Evolutionary conservation across 2,797 vertebrate species (phyloP), one percentile per base, ranked within the genome.

Genomic region (Pygocentrus nattereri): DNA sequence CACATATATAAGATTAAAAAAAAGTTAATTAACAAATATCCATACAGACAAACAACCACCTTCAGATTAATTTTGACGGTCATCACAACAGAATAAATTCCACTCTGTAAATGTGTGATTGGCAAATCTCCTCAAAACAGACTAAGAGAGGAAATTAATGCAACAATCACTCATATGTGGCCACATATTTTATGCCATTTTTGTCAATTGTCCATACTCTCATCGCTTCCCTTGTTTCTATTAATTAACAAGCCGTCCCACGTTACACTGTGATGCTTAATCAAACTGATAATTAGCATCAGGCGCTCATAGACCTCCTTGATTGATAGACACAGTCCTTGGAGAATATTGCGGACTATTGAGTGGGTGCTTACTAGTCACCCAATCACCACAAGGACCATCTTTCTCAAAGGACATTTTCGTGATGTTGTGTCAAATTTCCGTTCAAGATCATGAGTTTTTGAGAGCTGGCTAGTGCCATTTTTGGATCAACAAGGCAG

Each of bases 191-290:
- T 70, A 85, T 68, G 41, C 72, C 64, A 61, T 54, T 68, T 62
- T 79, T 62, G 50, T 69, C 76, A 82, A 38, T 81, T 74, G 84
- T 82, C 82, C 44, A 74, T 85, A 84, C 88, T 81, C 84, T 88
- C 84, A 89, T 82, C 83, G 74, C 86, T 85, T 87, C 83, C 87
- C 86, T 82, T 88, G 82, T 86, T 91, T 88, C 90, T 87, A 93
- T 92, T 92, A 91, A 93, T 92, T 92, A 92, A 86, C 89, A 88
- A 82, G 78, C 90, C 91, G 91, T 88, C 88, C 91, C 86, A 91
- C 89, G 91, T 92, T 87, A 86, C 88, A 89, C 73, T 84, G 86
- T 78, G 79, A 82, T 88, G 86, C 89, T 91, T 92, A 92, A 93
- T 93, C 92, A 93, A 89, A 91, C 83, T 85, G 86, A 83, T 79